phyloP scores from a whole-genome alignment of 2,888 invertebrate genomes.

The Nymphalis c-album region DNA sequence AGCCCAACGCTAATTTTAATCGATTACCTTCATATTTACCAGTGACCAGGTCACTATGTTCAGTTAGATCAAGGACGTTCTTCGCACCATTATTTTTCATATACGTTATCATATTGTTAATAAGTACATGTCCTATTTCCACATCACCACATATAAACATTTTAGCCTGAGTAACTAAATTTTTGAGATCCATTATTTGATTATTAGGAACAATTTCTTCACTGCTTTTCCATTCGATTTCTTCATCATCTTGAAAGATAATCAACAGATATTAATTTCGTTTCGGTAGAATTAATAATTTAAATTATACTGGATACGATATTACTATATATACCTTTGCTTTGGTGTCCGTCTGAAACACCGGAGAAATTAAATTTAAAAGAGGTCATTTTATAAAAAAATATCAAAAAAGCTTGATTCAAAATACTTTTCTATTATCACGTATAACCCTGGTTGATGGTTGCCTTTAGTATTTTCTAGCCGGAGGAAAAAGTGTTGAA shows the following conservation, averaged over 20 bases:
- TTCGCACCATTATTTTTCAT: slow-evolving; percentile 52
- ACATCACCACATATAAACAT: slow-evolving; percentile 69
- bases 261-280: not conserved
- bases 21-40: slow-evolving; percentile 89
- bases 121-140: slow-evolving; percentile 72
- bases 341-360: slow-evolving; percentile 34
- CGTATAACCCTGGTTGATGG: too few relatives aligned
- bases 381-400: slow-evolving; percentile 35
- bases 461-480: too few relatives aligned
- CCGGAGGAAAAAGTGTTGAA: too few relatives aligned
- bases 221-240: slow-evolving; percentile 59
- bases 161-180: slow-evolving; percentile 59
- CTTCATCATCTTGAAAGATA: slow-evolving; percentile 40
- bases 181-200: slow-evolving; percentile 56
- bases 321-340: slow-evolving; percentile 12
- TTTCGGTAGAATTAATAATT: not conserved
- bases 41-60: slow-evolving; percentile 87
- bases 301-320: not conserved
- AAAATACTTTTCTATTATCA: too few relatives aligned
- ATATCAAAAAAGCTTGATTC: not conserved
- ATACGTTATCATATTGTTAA: slow-evolving; percentile 43
- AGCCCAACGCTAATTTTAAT: not conserved
- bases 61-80: slow-evolving; percentile 76
- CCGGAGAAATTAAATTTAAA: slow-evolving; percentile 67
- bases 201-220: slow-evolving; percentile 57